Evolutionary conservation across 2,797 vertebrate genomes (phyloP).

Genomic region (Miichthys miiuy): DNA sequence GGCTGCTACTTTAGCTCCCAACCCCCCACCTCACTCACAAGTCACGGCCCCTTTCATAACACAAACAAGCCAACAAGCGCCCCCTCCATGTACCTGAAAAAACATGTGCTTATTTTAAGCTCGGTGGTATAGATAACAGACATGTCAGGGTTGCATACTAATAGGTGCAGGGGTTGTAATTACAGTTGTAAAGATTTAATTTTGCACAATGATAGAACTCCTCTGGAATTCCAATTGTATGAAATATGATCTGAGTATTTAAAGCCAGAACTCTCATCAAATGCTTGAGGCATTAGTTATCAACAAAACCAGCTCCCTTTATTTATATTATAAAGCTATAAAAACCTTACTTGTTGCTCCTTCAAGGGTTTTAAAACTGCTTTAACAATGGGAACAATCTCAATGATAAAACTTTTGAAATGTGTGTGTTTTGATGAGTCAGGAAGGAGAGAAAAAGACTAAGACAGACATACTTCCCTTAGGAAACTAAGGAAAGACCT

Average conservation of each 20-base stretch:
- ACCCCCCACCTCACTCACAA: slow-evolving; percentile 41
- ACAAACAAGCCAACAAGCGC: slow-evolving; percentile 63
- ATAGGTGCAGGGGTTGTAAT: slow-evolving; percentile 31
- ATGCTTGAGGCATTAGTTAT: neutral
- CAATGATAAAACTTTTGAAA: neutral
- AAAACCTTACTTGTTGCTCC: neutral
- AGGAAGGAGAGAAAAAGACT: neutral
- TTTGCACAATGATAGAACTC: slow-evolving; percentile 6
- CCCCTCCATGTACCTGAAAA: slow-evolving; percentile 32
- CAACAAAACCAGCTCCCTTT: neutral
- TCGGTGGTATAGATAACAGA: slow-evolving; percentile 42
- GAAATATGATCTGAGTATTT: too few relatives aligned
- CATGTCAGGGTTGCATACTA: slow-evolving; percentile 51
- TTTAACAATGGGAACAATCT: neutral
- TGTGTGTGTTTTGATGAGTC: neutral
- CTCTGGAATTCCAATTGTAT: too few relatives aligned
- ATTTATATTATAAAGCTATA: neutral
- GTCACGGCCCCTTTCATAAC: slow-evolving; percentile 59
- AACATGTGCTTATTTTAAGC: slow-evolving; percentile 66
- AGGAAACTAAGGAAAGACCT: neutral
- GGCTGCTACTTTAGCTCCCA: slow-evolving; percentile 70
- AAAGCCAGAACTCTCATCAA: too few relatives aligned
- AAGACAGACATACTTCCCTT: neutral
- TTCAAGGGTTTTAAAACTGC: neutral
- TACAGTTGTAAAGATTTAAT: neutral